These are phyloP conservation scores for Montipora capricornis DNA, from an alignment of 64 coral and sea anemone genomes.

Conservation along the genomic window DNA sequence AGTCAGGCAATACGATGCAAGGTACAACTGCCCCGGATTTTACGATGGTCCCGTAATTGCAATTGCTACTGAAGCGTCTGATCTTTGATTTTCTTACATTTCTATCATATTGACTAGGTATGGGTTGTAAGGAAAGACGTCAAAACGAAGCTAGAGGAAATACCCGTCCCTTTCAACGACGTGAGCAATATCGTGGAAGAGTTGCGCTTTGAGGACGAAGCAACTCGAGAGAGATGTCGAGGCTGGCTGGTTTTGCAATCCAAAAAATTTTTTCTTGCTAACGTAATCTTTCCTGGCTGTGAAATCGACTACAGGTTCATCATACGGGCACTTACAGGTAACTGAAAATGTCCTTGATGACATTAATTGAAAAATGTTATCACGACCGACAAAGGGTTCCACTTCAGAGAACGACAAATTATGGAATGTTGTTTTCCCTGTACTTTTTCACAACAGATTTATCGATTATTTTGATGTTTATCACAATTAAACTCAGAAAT, in stretches of 20 bases:
- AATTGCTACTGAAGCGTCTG: too few species aligned
- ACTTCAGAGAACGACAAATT: too few species aligned
- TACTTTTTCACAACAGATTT: too few species aligned
- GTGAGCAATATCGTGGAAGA: constrained; percentile 33
- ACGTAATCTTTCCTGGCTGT: constrained; percentile 36
- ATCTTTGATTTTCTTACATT: not conserved
- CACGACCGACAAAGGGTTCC: too few species aligned
- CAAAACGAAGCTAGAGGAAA: constrained; percentile 21
- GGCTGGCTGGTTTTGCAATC: constrained; percentile 42
- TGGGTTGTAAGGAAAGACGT: constrained; percentile 10
- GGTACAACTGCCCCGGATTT: not conserved
- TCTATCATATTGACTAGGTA: not conserved
- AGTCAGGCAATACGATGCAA: constrained; percentile 37
- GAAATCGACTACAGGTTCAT: constrained; percentile 23
- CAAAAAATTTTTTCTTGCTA: constrained; percentile 5
- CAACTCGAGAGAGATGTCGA: constrained; percentile 17
- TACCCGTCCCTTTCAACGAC: constrained; percentile 30
- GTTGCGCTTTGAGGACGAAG: constrained; percentile 22
- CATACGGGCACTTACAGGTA: not conserved
- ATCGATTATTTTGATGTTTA: too few species aligned
- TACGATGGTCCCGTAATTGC: too few species aligned
- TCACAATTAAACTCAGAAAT: too few species aligned
- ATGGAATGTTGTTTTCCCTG: too few species aligned
- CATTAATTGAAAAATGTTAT: too few species aligned
- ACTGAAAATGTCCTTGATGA: not conserved